Base-by-base conservation (phyloP, 1,140 invertebrate species). In the Drosophila truncata region DNA sequence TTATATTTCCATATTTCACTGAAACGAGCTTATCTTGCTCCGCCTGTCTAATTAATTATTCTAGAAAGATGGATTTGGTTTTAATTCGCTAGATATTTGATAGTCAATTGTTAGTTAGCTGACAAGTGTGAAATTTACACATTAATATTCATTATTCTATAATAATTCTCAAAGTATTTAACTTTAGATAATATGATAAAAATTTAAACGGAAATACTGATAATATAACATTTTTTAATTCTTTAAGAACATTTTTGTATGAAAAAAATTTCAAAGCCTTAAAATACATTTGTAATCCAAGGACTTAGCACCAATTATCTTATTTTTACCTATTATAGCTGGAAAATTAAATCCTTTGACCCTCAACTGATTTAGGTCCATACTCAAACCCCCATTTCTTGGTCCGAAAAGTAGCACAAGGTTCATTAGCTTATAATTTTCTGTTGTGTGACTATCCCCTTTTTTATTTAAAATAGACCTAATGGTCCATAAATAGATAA, bases 401-500 rank as follows among this genome's bases (percentile, higher is more conserved):
- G 5, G 20, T 3, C 23, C 9, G 9, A 11, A 35, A 59, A 73
- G 16, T 72, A 72, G 70, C 13, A 47, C 70, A 73, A 73, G 70
- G 70, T 49, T 41, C 23, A 31, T 59, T 27, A 37, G 14, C 20
- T 71, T 16, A 29, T n/a, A 49, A 60, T 23, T 31, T 37, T 31
- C 10, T 23, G 20, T 23, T 33, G 35, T 47, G 69, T 59, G 27
- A 72, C 69, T 16, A 35, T 52, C 37, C 23, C 20, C 25, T 35
- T 44, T 20, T 27, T 50, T 23, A 35, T 55, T 55, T 44, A 42
- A 47, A 11, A 35, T 52, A 27, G 23, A 29, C n/a, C 39, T 60
- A 60, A 59, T 72, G 35, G 33, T 50, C 54, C 66, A 60, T 72
- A 72, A 72, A 72, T 72, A 72, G 70, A 49, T 70, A 50, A 4